These are phyloP conservation scores for Acanthococcus lagerstroemiae DNA, from an alignment of 2,888 invertebrate genomes.

Conservation along the genomic window DNA sequence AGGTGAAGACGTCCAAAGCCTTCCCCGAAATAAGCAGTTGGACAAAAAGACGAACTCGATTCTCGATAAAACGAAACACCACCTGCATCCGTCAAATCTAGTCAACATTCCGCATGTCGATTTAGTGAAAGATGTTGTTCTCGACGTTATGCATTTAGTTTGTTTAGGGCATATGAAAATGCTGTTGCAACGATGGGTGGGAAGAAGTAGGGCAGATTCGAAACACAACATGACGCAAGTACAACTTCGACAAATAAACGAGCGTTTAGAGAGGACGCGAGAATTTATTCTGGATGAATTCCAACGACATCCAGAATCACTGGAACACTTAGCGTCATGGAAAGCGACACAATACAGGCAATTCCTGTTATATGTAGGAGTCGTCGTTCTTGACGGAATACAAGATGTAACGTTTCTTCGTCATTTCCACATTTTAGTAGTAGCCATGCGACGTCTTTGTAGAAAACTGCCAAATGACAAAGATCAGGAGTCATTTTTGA, in stretches of 20 bases:
- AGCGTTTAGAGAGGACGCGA: neutral
- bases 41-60: no score
- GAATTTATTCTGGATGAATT: neutral
- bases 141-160: constrained; percentile 9
- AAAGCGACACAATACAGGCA: constrained; percentile 7
- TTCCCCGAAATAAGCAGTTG: no score
- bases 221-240: neutral
- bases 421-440: neutral
- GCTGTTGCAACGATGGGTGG: neutral
- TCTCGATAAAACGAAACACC: no score
- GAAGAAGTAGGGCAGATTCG: no score
- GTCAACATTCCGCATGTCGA: neutral
- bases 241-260: constrained; percentile 6
- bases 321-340: neutral
- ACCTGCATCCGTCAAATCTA: neutral
- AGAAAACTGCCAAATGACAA: neutral
- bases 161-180: constrained; percentile 6
- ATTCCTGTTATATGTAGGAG: neutral
- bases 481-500: neutral
- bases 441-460: neutral
- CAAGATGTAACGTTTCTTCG: neutral
- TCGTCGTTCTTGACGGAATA: neutral
- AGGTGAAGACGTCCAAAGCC: neutral
- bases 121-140: neutral
- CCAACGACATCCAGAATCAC: neutral